Conservation (phyloP, 2,113 vertebrate genomes). For the Xiphias gladius region DNA sequence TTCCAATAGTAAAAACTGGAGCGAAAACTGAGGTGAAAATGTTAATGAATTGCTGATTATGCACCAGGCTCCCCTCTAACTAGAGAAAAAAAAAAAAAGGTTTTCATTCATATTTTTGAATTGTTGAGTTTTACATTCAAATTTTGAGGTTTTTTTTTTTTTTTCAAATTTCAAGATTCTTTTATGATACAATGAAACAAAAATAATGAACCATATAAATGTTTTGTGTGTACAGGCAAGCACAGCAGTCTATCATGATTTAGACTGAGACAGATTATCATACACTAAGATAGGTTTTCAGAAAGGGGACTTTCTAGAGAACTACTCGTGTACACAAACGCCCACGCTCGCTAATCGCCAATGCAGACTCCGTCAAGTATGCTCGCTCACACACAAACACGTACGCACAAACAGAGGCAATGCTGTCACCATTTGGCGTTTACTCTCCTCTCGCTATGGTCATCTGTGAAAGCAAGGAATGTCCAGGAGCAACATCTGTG, state of each 20-base stretch:
- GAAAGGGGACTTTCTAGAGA: constrained; percentile 21
- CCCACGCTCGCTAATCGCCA: constrained; percentile 30
- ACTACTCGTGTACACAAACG: background rate
- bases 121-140: no score
- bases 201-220: background rate
- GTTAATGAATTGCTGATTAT: no score
- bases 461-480: constrained; percentile 47
- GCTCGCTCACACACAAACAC: constrained; percentile 11
- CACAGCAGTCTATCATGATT: background rate
- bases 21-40: background rate
- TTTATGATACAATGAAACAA: background rate
- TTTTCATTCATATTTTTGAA: no score
- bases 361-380: background rate
- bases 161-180: background rate
- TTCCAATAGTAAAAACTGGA: background rate
- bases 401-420: background rate
- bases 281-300: background rate
- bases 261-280: no score
- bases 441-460: constrained; percentile 16
- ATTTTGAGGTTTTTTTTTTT: background rate
- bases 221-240: background rate
- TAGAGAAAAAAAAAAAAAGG: no score
- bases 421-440: constrained; percentile 51
- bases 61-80: no score
- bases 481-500: constrained; percentile 58